A percentile compares a stretch with the other conserved stretches of the same genome.
These are phyloP conservation scores for Ophioninae sp. DNA, from an alignment of 2,888 invertebrate genomes.

Conservation along the genomic window DNA sequence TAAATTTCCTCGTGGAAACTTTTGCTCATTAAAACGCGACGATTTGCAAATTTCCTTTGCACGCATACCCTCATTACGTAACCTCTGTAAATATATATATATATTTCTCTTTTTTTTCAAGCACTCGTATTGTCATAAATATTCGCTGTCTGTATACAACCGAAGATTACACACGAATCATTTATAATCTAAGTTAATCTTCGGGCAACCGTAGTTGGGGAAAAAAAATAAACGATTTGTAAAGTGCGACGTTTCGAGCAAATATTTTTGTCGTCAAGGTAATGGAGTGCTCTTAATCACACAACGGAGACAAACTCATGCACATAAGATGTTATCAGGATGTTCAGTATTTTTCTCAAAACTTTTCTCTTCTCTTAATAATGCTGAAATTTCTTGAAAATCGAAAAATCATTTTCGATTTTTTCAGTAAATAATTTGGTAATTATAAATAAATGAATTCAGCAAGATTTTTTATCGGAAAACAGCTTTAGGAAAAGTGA, in stretches of 20 bases:
- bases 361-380: no score
- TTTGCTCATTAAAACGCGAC: not conserved
- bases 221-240: not conserved
- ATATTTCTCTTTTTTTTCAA: not conserved
- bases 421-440: no score
- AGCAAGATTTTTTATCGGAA: no score
- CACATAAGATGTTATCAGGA: no score
- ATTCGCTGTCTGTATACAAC: not conserved
- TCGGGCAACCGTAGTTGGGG: not conserved
- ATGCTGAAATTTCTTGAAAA: no score
- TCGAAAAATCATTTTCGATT: no score
- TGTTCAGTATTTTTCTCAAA: no score
- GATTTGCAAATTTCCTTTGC: constrained; percentile 11
- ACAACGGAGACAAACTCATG: no score
- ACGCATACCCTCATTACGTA: not conserved
- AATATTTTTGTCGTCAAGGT: not conserved
- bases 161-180: not conserved
- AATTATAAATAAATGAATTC: no score
- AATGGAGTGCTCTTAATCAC: not conserved
- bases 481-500: no score
- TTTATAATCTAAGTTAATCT: not conserved
- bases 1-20: not conserved
- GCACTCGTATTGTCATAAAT: not conserved
- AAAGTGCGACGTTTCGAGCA: not conserved
- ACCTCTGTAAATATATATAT: not conserved